Evolutionary conservation across 2,888 invertebrate species (phyloP), one percentile per base, ranked within the genome.

Genomic region (Gymnosoma rotundatum): DNA sequence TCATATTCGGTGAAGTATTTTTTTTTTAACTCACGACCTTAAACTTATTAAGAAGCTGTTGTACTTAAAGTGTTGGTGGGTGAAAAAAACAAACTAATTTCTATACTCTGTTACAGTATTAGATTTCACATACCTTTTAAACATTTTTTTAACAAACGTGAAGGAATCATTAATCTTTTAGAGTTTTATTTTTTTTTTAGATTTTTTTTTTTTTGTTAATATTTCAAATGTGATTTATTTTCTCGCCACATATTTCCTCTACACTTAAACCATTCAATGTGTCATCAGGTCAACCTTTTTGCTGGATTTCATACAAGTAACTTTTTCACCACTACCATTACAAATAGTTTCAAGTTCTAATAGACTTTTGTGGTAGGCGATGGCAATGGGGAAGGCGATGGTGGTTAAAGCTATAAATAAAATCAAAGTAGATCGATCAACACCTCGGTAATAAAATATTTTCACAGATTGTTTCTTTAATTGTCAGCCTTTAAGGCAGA

Each of bases 381-480:
- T 32, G 32, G 32, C 32, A 6, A 8, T 72, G 67, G 72, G 56
- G 73, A 36, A 60, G 72, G 54, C 63, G 56, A 69, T 69, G 38
- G 72, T 32, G 58, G 61, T 61, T 48, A 81, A 84, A 84, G 84
- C 81, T 81, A 84, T 84, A 84, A 84, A 84, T 84, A 84, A 84
- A 81, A 84, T 81, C 81, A 84, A 84, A 84, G 74, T 84, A 84
- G 84, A 84, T 84, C 84, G 83, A 83, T 83, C 70, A 58, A 81
- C 84, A 84, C 84, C 64, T 78, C 73, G 81, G 78, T 81, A 84
- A 84, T 84, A 84, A 84, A 84, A 84, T 84, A 81, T 84, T 84
- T 84, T 81, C 84, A 84, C 84, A 84, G 84, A 84, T 84, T 81
- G 70, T 84, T 84, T 81, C 74, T 64, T 81, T 84, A 84, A 84